phyloP scores from a whole-genome alignment of 2,113 vertebrate species.

The Rattus norvegicus region GRCr8 NC_086021.1:96302001-96302500 shows the following conservation, averaged over 20 bases:
- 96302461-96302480: neutral
- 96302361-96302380: conserved; percentile 22
- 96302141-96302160: neutral
- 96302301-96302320: neutral
- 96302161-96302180: conserved; percentile 3
- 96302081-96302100: neutral
- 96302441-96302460: neutral
- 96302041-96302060: neutral
- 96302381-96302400: neutral
- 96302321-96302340: neutral
- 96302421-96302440: conserved; percentile 20
- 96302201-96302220: neutral
- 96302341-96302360: neutral
- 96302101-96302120: neutral
- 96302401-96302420: conserved; percentile 59
- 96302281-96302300: neutral
- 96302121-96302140: neutral
- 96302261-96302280: neutral
- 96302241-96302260: neutral
- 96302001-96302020: neutral
- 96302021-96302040: neutral
- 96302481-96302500: neutral
- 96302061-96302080: neutral
- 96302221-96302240: neutral
- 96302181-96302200: neutral